These are phyloP conservation scores for Empis stercorea DNA, from an alignment of 2,888 invertebrate genomes.

Conservation along the genomic window DNA sequence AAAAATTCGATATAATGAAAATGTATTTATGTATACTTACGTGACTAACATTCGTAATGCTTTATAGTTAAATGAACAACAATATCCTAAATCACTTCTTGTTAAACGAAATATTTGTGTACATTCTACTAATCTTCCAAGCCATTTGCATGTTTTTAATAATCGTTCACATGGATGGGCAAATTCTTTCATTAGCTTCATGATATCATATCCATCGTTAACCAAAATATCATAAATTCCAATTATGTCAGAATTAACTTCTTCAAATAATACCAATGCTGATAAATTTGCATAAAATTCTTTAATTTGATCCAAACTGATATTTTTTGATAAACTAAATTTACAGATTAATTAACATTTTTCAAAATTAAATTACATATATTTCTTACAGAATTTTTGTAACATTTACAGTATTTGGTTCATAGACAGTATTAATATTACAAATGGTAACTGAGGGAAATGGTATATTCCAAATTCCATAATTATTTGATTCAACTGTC, in stretches of 20 bases:
- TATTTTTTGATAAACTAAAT: not conserved
- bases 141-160: constrained; percentile 19
- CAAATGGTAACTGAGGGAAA: constrained; percentile 54
- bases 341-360: not conserved
- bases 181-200: constrained; percentile 11
- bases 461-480: constrained; percentile 50
- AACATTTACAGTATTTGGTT: constrained; percentile 34
- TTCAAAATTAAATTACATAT: not conserved
- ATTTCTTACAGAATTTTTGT: constrained; percentile 40
- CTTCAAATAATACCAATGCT: constrained; percentile 2
- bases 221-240: constrained; percentile 17
- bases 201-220: constrained; percentile 27
- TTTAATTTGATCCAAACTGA: not conserved
- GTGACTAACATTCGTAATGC: constrained; percentile 6
- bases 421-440: constrained; percentile 45
- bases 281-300: constrained; percentile 3
- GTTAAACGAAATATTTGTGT: constrained; percentile 21
- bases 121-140: constrained; percentile 20
- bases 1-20: too few species aligned
- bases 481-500: constrained; percentile 44
- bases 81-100: constrained; percentile 25
- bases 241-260: constrained; percentile 12
- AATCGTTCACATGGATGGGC: constrained; percentile 14
- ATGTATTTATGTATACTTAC: not conserved
- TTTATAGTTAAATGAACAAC: constrained; percentile 28